Evolutionary conservation across 2,113 vertebrate genomes (phyloP), one percentile per base, ranked within the genome.

Genomic region (Tragelaphus imberbis): DNA sequence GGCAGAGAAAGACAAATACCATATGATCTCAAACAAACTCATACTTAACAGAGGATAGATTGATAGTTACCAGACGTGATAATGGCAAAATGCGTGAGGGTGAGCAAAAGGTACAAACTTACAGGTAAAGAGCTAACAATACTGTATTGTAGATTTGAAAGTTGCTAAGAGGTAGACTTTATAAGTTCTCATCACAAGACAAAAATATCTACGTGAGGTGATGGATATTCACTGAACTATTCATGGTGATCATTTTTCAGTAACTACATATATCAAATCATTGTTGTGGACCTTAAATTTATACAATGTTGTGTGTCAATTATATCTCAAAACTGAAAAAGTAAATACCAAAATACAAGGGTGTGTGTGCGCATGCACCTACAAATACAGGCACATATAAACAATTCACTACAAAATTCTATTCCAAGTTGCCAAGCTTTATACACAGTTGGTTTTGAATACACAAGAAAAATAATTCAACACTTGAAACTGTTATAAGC

Each of bases 381-480:
- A 79, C 65, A 93, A 27, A 75, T 40, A 86, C 2, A 51, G 16
- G 16, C 25, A 53, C 77, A 53, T 40, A 65, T 49, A 49, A 71
- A 98, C 25, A 95, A 68, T 77, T 30, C 25, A 71, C 92, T 63
- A 55, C 84, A 94, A 95, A 84, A 97, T 33, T 53, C 68, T 68
- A 14, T 44, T 44, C 36, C 36, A 94, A 79, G 61, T 97, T 89
- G 68, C 44, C 68, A 89, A 82, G 28, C 25, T 63, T 97, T 92
- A 44, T 0, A 0, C 14, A 11, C 61, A 95, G 96, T 19, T 8
- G 0, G 27, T 27, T 75, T 33, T 91, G 87, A 97, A 93, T 82
- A 97, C 61, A 88, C 88, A 65, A 95, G 28, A 96, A 88, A n/a
- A 10, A 3, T 47, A 49, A 65, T 85, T 91, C 91, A 95, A 44